Conservation (phyloP, 2,888 invertebrate genomes). For the Seira sanloemensis region DNA sequence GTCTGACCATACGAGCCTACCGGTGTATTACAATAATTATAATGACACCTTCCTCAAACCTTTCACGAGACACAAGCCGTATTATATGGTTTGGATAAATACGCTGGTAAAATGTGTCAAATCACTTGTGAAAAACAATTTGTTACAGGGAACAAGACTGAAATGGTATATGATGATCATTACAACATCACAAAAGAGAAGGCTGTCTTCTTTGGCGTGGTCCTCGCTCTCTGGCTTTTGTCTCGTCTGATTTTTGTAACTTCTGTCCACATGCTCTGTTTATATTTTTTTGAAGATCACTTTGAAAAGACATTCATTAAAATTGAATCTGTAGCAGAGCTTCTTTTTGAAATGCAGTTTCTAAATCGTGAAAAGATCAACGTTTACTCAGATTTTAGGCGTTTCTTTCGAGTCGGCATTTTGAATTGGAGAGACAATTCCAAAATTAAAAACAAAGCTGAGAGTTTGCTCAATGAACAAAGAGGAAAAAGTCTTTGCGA, state of each 20-base stretch:
- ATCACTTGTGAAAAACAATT: conserved; percentile 53
- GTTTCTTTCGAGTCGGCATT: no score
- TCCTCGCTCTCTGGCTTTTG: neutral
- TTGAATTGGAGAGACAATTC: no score
- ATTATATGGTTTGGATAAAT: conserved; percentile 39
- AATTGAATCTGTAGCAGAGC: no score
- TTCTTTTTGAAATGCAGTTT: no score
- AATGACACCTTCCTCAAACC: conserved; percentile 38
- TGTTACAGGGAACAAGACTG: conserved; percentile 28
- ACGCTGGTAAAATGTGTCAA: conserved; percentile 43
- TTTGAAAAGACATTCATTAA: no score
- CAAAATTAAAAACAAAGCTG: no score
- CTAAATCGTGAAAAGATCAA: no score
- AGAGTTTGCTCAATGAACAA: no score
- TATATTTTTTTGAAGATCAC: no score
- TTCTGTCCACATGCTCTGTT: neutral
- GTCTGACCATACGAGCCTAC: no score
- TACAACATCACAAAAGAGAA: neutral
- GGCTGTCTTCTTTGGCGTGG: neutral
- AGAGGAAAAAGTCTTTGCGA: no score
- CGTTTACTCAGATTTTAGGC: no score
- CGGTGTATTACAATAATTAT: neutral
- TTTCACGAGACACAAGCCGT: conserved; percentile 44
- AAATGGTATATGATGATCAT: neutral
- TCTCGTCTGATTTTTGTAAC: neutral